Evolutionary conservation across 2,888 invertebrate species (phyloP), one percentile per base, ranked within the genome.

Genomic region (Torymus tubicola): DNA sequence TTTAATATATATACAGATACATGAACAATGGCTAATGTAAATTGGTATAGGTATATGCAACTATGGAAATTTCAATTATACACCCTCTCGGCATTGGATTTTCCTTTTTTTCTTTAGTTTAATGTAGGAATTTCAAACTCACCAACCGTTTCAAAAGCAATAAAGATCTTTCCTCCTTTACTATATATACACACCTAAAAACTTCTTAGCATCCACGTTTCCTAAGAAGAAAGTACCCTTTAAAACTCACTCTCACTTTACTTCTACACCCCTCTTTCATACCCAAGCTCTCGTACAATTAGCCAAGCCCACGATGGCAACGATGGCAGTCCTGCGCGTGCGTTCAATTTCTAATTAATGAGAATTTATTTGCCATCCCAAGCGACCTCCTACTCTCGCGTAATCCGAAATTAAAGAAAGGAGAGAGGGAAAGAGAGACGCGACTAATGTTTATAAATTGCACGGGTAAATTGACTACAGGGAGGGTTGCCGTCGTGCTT

Each of bases 331-430:
- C 8, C 57, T 60, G 67, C 31, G 65, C 12, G 63, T 11, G 18
- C 63, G 55, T 42, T 67, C 67, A 63, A 73, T 73, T 79, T 79
- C 73, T 60, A 73, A 71, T 78, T 78, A 78, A 78, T 71, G 78
- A 78, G 60, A 78, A 78, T 78, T 78, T 78, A 78, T 78, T 65
- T 42, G 24, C 69, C 42, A 8, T 42, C 31, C 64, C 50, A 14
- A n/a, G 42, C 24, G 18, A 42, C 42, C 42, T 42, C 42, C 42
- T 42, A n/a, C n/a, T 8, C 42, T 42, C n/a, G n/a, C 50, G 58
- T 52, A 52, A 65, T 13, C 21, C 11, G 18, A 52, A 67, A 67
- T 67, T 67, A 67, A 53, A 65, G 57, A 57, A 57, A 57, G 16
- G n/a, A 8, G 42, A 8, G 8, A 8, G 5, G n/a, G n/a, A n/a